Percentiles rank a stretch among this genome's conserved stretches.
Evolutionary conservation across 1,140 invertebrate species (phyloP).

Genomic region (Reticulitermes speratus): DNA sequence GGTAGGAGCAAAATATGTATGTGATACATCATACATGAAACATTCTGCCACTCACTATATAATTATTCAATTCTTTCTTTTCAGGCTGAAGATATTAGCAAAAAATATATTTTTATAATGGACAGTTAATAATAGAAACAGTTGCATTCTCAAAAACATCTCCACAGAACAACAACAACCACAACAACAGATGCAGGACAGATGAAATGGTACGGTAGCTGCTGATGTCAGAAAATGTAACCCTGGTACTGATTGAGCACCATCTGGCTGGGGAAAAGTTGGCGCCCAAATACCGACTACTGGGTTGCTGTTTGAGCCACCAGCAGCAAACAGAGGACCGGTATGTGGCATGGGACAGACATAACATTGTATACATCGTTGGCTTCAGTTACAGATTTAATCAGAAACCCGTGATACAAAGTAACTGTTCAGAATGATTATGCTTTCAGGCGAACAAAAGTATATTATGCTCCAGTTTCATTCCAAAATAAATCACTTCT

Average conservation of each 20-base stretch:
- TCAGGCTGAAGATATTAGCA: background rate
- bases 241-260: background rate
- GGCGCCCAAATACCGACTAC: background rate
- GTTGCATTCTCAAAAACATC: background rate
- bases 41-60: background rate
- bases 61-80: background rate
- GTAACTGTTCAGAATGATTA: background rate
- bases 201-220: background rate
- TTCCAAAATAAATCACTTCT: background rate
- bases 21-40: background rate
- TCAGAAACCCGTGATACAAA: background rate
- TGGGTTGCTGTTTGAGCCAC: background rate
- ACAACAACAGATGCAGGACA: background rate
- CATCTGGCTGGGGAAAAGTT: background rate
- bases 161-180: background rate
- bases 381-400: conserved; percentile 5
- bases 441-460: background rate
- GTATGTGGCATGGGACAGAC: background rate
- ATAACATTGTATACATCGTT: background rate
- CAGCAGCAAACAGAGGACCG: background rate
- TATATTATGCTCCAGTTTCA: background rate
- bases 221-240: background rate
- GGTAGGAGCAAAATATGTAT: background rate
- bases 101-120: background rate
- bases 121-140: conserved; percentile 5